Conservation (phyloP, 1,140 invertebrate genomes). For the Chlorops oryzae region DNA sequence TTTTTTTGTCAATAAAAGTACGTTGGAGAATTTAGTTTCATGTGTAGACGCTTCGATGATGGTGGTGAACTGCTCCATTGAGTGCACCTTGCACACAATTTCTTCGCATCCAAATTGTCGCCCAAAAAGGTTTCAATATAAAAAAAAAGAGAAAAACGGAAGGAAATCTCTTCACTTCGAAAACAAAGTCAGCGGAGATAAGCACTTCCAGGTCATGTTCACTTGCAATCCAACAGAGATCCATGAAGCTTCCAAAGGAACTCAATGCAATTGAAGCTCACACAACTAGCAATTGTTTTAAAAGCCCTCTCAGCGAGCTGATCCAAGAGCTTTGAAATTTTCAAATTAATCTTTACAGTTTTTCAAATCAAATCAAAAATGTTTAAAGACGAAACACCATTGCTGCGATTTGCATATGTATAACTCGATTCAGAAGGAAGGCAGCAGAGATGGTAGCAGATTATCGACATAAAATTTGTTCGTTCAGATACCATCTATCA, state of each 20-base stretch:
- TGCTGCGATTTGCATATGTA: neutral
- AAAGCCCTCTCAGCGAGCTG: slow-evolving; percentile 56
- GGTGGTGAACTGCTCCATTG: too few species aligned
- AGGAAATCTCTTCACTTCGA: slow-evolving; percentile 42
- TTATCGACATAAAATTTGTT: slow-evolving; percentile 22
- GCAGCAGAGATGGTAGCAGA: slow-evolving; percentile 45
- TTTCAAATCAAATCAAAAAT: neutral
- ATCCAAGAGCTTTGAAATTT: slow-evolving; percentile 58
- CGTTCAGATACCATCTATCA: slow-evolving; percentile 47
- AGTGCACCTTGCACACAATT: slow-evolving; percentile 12
- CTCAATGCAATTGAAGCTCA: slow-evolving; percentile 35
- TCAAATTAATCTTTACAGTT: neutral
- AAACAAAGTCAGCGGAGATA: slow-evolving; percentile 59
- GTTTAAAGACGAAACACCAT: neutral
- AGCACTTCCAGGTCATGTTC: slow-evolving; percentile 35
- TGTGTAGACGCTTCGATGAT: too few species aligned
- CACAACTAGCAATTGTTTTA: slow-evolving; percentile 47
- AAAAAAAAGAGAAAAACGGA: slow-evolving; percentile 33
- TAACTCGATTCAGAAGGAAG: slow-evolving; percentile 45
- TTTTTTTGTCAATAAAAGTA: too few species aligned
- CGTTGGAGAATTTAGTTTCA: too few species aligned
- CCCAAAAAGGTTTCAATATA: too few species aligned
- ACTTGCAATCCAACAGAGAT: slow-evolving; percentile 17
- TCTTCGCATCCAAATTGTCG: too few species aligned
- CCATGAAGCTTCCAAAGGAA: too few species aligned